phyloP scores from a whole-genome alignment of 2,888 invertebrate genomes.

The Eupelmus urozonus region DNA sequence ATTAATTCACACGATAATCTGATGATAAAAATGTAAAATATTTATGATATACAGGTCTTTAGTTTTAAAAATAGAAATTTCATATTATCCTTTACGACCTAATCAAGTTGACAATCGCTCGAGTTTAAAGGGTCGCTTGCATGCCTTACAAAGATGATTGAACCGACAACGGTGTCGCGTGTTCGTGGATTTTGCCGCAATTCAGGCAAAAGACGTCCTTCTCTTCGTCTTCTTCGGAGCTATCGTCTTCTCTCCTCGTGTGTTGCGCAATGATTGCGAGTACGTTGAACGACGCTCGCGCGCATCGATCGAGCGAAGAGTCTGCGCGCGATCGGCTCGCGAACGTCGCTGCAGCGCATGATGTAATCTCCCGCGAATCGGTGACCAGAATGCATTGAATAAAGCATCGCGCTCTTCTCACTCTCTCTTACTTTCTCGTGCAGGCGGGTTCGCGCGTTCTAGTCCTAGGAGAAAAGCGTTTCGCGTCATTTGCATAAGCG shows the following conservation, averaged over 20 bases:
- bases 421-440: slow-evolving; percentile 51
- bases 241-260: slow-evolving; percentile 40
- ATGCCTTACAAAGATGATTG: slow-evolving; percentile 25
- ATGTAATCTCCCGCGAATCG: slow-evolving; percentile 59
- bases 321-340: slow-evolving; percentile 40
- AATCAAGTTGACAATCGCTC: slow-evolving; percentile 6
- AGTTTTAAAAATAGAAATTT: too few species aligned
- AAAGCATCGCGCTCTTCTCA: slow-evolving; percentile 19
- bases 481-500: slow-evolving; percentile 53
- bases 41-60: too few species aligned
- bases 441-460: slow-evolving; percentile 9
- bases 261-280: slow-evolving; percentile 40
- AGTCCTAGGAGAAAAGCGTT: slow-evolving; percentile 40
- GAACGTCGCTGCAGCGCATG: slow-evolving; percentile 33
- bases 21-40: too few species aligned
- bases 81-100: too few species aligned
- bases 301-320: slow-evolving; percentile 58
- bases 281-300: slow-evolving; percentile 46
- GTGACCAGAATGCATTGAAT: slow-evolving; percentile 60
- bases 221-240: background rate
- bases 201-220: background rate
- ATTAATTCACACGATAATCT: too few species aligned
- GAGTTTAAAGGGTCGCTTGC: slow-evolving; percentile 29
- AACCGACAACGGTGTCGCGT: slow-evolving; percentile 18
- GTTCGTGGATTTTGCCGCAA: slow-evolving; percentile 14